Evolutionary conservation across 30 jellyfish, hydroid and myxozoan species (phyloP).

Genomic region (Clytia hemisphaerica): DNA sequence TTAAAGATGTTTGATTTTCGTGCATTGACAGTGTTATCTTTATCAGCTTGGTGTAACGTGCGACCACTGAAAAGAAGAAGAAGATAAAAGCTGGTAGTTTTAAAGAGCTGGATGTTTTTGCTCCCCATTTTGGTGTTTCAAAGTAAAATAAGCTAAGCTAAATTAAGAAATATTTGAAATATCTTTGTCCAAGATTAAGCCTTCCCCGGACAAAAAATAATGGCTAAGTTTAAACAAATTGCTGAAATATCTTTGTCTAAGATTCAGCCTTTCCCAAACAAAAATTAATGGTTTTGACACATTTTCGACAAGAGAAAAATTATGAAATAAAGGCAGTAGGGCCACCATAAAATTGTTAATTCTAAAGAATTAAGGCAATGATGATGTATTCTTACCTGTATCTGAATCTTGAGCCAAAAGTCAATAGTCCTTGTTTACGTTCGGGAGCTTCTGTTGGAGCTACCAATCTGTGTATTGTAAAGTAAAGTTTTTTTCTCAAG

Average conservation of each 20-base stretch:
- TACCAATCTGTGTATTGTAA: slow-evolving; percentile 19
- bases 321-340: slow-evolving; percentile 1
- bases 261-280: too few species aligned
- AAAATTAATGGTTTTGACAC: too few species aligned
- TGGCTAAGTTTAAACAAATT: background rate
- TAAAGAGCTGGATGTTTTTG: background rate
- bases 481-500: background rate
- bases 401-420: slow-evolving; percentile 72
- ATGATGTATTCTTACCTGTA: slow-evolving; percentile 44
- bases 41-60: slow-evolving; percentile 71
- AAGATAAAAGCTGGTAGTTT: background rate
- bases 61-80: slow-evolving; percentile 58
- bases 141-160: too few species aligned
- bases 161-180: background rate
- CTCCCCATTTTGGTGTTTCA: too few species aligned
- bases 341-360: background rate
- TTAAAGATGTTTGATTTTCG: slow-evolving; percentile 68
- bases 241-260: too few species aligned
- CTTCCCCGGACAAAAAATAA: background rate
- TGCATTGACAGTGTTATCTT: slow-evolving; percentile 86
- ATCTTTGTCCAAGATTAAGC: too few species aligned
- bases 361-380: background rate
- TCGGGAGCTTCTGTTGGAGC: slow-evolving; percentile 48
- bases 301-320: too few species aligned
- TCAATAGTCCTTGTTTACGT: slow-evolving; percentile 51